phyloP scores from a whole-genome alignment of 2,113 vertebrate genomes.

The Pituophis catenifer region DNA sequence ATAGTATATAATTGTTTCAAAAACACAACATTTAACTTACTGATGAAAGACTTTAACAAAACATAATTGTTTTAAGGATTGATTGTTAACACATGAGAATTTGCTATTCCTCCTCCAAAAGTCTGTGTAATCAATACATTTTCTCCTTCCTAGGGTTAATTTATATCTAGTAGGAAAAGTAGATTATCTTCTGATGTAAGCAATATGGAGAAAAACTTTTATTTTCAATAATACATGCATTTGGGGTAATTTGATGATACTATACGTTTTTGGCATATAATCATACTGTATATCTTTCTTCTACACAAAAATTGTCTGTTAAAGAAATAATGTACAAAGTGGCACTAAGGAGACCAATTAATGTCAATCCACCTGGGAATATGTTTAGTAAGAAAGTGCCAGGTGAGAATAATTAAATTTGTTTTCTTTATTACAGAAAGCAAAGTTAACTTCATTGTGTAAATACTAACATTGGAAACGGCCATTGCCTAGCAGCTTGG shows the following conservation, averaged over 20 bases:
- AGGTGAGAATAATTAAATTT: neutral
- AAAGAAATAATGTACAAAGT: neutral
- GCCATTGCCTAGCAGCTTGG: too few relatives aligned
- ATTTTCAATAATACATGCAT: neutral
- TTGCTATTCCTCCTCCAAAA: neutral
- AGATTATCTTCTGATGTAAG: neutral
- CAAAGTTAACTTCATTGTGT: neutral
- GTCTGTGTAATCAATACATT: neutral
- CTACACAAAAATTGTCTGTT: neutral
- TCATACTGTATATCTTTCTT: neutral
- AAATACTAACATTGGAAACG: neutral
- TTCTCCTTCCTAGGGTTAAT: neutral
- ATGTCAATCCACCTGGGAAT: neutral
- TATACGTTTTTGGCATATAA: neutral
- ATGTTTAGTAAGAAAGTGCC: neutral
- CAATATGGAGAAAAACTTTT: neutral
- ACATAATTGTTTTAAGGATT: neutral
- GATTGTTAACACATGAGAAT: neutral
- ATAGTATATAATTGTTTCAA: neutral
- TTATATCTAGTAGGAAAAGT: neutral
- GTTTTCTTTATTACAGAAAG: neutral
- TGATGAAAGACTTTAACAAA: neutral
- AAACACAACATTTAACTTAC: neutral
- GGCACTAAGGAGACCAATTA: neutral
- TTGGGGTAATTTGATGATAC: neutral